Base-by-base conservation (phyloP, 2,888 invertebrate species). In the Gandaritis pyraliata region DNA sequence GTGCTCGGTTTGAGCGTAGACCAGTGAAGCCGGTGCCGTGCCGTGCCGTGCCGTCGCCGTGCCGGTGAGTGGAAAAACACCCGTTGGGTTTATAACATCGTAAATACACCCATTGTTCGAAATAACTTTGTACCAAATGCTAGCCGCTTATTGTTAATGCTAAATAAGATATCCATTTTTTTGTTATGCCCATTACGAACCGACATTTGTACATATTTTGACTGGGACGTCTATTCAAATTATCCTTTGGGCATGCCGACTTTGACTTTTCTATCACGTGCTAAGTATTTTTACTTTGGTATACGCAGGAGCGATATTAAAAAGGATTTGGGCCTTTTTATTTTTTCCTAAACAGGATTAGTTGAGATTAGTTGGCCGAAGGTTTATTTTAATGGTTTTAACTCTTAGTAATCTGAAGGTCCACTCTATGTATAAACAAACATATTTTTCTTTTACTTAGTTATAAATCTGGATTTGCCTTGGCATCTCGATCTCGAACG, bases 161-260 rank as follows among this genome's bases (percentile, higher is more conserved):
- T 88, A 90, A 92, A 89, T 92, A 86, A 92, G 91, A 90, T 85
- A 86, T 92, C 88, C 86, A 88, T 85, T 90, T 91, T 88, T 85
- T 43, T 86, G 83, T 88, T 85, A 81, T 79, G 85, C 76, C 89
- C 82, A 88, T 88, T 87, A 89, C 77, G 41, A 51, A 73, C 80
- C 68, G 72, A 74, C 80, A 80, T 86, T 88, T 88, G 89, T 88
- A 91, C 87, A 91, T 91, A 89, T 92, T 92, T 90, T 91, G 91
- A 92, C 90, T 86, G 62, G 79, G 72, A 80, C 77, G 76, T 78
- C 84, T 82, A 81, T 87, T 80, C 72, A 75, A 69, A 69, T 72
- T 65, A 64, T 65, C 38, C 47, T 82, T 90, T 90, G 90, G 86
- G 82, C 55, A 56, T 65, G 76, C 88, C 87, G 88, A 81, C 85